A percentile compares a stretch with the other conserved stretches of the same genome.
These are phyloP conservation scores for Pristionchus pacificus DNA, from an alignment of 1,140 invertebrate species.

Conservation along the genomic window DNA sequence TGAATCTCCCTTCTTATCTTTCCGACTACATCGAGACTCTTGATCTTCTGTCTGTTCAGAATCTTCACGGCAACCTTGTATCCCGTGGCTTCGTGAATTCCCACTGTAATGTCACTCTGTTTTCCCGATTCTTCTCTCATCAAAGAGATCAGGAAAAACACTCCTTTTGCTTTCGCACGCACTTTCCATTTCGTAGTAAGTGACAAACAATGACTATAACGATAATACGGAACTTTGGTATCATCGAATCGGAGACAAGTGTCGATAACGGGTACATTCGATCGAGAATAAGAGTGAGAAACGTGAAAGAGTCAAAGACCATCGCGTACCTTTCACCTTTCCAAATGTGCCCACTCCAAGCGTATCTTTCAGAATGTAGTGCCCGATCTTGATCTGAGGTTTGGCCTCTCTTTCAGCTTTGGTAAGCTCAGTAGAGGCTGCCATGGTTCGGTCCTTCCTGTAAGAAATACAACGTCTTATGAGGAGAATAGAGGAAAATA, in stretches of 20 bases:
- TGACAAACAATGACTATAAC: too few relatives aligned
- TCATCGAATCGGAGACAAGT: too few relatives aligned
- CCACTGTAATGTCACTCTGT: too few relatives aligned
- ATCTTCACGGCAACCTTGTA: conserved; percentile 99
- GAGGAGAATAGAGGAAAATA: not conserved
- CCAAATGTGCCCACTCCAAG: conserved; percentile 64
- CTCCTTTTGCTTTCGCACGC: not conserved
- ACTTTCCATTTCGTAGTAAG: too few relatives aligned
- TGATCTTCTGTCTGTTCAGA: conserved; percentile 95
- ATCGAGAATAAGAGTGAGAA: too few relatives aligned
- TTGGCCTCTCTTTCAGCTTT: conserved; percentile 48
- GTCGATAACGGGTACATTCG: too few relatives aligned
- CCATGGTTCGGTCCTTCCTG: conserved; percentile 32
- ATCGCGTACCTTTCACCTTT: conserved; percentile 62
- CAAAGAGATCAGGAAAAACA: too few relatives aligned
- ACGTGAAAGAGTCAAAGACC: not conserved
- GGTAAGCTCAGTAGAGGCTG: conserved; percentile 30
- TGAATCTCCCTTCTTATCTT: conserved; percentile 98
- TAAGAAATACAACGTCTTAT: conserved; percentile 3
- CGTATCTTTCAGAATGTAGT: conserved; percentile 64
- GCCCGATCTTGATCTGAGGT: conserved; percentile 63
- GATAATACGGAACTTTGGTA: too few relatives aligned
- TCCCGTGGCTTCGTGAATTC: conserved; percentile 91
- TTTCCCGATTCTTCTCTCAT: too few relatives aligned
- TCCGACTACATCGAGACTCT: conserved; percentile 95